These are phyloP conservation scores for Caenorhabditis drosophilae DNA, from an alignment of 2,888 invertebrate species.

Conservation along the genomic window DNA sequence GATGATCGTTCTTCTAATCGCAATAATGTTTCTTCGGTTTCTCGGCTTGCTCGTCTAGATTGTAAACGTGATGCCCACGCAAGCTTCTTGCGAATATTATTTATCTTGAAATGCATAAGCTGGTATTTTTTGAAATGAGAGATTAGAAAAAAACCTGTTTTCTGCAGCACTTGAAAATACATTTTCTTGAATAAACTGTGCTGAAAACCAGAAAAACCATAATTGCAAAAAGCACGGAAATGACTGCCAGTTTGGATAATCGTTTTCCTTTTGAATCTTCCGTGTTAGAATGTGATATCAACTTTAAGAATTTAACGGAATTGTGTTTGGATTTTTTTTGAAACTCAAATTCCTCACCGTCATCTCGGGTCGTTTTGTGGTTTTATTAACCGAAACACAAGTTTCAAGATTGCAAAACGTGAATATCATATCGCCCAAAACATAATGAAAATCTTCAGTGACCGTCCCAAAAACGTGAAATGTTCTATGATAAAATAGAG, in stretches of 20 bases:
- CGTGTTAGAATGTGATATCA: too few species aligned
- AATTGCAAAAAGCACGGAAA: too few species aligned
- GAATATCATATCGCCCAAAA: conserved; percentile 11
- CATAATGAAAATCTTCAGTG: conserved; percentile 22
- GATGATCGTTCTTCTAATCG: conserved; percentile 40
- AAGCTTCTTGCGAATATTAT: conserved; percentile 12
- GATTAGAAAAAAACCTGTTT: too few species aligned
- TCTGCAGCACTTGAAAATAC: too few species aligned
- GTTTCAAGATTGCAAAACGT: neutral
- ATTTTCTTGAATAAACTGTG: too few species aligned
- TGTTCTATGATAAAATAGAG: conserved; percentile 17
- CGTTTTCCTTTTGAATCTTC: too few species aligned
- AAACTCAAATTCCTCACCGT: too few species aligned
- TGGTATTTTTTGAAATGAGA: neutral
- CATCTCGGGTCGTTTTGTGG: too few species aligned
- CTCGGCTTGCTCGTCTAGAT: conserved; percentile 26
- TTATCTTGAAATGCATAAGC: conserved; percentile 1
- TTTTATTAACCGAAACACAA: neutral
- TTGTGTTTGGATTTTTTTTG: too few species aligned
- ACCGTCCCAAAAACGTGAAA: conserved; percentile 27
- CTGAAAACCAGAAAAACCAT: too few species aligned
- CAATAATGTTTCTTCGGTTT: conserved; percentile 44
- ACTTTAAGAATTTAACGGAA: too few species aligned
- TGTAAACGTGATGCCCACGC: conserved; percentile 10
- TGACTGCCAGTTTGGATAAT: too few species aligned